Conservation (phyloP, 2,113 vertebrate species). For the Redunca redunca region DNA sequence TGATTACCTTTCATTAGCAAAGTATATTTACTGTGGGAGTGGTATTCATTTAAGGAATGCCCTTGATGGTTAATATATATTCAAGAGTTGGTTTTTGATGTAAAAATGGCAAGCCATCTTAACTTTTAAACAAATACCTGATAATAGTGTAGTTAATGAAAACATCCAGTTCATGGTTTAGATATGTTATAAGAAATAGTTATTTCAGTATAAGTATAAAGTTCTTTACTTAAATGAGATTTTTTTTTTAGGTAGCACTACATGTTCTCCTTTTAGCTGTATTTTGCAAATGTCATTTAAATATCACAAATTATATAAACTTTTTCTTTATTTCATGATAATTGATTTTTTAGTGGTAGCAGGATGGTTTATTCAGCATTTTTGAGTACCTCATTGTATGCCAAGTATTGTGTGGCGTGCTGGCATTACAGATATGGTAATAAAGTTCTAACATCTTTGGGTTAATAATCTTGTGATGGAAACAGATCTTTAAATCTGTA, state of each 20-base stretch:
- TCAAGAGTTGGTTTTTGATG: slow-evolving; percentile 10
- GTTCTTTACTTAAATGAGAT: not conserved
- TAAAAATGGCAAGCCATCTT: not conserved
- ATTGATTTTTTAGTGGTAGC: not conserved
- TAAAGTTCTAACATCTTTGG: not conserved
- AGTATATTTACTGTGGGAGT: not conserved
- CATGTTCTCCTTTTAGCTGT: slow-evolving; percentile 3
- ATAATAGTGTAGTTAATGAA: slow-evolving; percentile 5
- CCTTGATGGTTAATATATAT: not conserved
- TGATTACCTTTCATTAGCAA: slow-evolving; percentile 28
- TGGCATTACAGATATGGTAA: not conserved
- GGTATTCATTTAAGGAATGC: slow-evolving; percentile 34
- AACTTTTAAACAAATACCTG: slow-evolving; percentile 34
- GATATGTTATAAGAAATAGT: not conserved
- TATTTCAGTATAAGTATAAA: not conserved
- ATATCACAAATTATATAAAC: not conserved
- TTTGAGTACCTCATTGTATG: not conserved
- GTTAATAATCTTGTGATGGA: not conserved
- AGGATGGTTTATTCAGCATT: not conserved
- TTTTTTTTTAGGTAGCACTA: not conserved
- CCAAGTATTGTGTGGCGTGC: not conserved
- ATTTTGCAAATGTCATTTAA: slow-evolving; percentile 41
- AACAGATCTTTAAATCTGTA: not conserved
- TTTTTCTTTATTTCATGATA: slow-evolving; percentile 39
- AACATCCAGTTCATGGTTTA: slow-evolving; percentile 19